Evolutionary conservation across 2,113 vertebrate species (phyloP).

Genomic region (Enhydra lutris): DNA sequence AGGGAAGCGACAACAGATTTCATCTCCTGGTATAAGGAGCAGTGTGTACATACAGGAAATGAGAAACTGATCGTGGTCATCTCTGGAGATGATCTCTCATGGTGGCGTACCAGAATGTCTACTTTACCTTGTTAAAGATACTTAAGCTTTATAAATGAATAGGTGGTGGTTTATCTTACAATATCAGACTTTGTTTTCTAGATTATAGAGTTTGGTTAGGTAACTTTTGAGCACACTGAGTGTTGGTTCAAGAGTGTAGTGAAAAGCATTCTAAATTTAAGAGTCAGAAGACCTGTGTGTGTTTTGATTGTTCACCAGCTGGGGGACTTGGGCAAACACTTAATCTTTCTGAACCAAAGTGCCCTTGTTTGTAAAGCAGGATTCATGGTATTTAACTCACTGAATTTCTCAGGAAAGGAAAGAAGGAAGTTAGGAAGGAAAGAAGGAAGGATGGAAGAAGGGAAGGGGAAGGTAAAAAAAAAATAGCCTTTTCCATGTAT

Average conservation of each 20-base stretch:
- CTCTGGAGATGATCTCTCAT: not conserved
- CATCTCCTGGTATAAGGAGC: not conserved
- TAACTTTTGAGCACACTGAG: not conserved
- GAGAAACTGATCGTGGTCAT: not conserved
- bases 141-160: not conserved
- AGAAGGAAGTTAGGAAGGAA: not conserved
- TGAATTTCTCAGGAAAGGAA: not conserved
- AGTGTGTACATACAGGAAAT: not conserved
- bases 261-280: not conserved
- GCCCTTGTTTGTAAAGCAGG: not conserved
- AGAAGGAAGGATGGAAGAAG: not conserved
- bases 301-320: not conserved
- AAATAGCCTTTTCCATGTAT: not conserved
- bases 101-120: not conserved
- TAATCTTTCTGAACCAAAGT: not conserved
- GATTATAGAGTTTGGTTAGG: not conserved
- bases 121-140: not conserved
- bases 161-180: not conserved
- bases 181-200: not conserved
- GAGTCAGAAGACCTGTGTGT: not conserved
- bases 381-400: too few species aligned
- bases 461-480: too few species aligned
- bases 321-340: not conserved
- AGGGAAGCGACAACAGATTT: not conserved
- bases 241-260: not conserved